A percentile compares a stretch with the other conserved stretches of the same genome.
Conservation (phyloP, 2,797 vertebrate genomes). For the Muraenolepis orangiensis region DNA sequence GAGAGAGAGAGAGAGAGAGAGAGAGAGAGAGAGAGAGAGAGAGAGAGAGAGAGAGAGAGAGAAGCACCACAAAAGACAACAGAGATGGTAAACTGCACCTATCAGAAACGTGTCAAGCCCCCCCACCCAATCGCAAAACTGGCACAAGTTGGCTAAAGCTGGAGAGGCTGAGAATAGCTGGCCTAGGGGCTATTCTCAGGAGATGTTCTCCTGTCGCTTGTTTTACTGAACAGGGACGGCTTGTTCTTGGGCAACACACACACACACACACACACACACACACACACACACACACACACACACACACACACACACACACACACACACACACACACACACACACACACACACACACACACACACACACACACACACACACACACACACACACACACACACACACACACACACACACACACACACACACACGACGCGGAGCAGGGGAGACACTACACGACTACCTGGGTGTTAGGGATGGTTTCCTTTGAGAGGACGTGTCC, state of each 20-base stretch:
- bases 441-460: too few relatives aligned
- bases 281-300: too few relatives aligned
- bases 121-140: neutral
- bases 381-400: too few relatives aligned
- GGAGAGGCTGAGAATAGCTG: neutral
- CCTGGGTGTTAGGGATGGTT: too few relatives aligned
- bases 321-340: too few relatives aligned
- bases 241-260: neutral
- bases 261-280: too few relatives aligned
- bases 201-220: neutral
- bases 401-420: too few relatives aligned
- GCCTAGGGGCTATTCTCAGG: neutral
- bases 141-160: neutral
- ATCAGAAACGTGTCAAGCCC: constrained; percentile 33
- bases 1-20: neutral
- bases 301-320: too few relatives aligned
- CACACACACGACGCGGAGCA: too few relatives aligned
- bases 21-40: neutral
- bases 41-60: constrained; percentile 9
- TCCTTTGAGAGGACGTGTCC: too few relatives aligned
- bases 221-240: neutral
- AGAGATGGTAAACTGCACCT: constrained; percentile 47
- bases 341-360: too few relatives aligned
- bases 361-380: too few relatives aligned
- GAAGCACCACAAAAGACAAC: constrained; percentile 42